A percentile compares a stretch with the other conserved stretches of the same genome.
Evolutionary conservation across 2,888 invertebrate genomes (phyloP).

Genomic region (Dusona sp.): DNA sequence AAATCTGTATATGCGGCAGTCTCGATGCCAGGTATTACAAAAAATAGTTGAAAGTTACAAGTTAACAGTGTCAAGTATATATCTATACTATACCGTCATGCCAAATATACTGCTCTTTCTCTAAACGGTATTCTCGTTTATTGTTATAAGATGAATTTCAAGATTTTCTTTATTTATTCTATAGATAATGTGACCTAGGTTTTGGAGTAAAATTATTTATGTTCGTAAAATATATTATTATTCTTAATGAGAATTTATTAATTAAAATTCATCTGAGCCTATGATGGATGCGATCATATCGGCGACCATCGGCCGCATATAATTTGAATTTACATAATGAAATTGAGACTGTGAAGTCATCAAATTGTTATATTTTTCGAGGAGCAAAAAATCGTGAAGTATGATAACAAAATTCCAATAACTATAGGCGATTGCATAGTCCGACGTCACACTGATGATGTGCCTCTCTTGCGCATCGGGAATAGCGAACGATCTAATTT

Average conservation of each 20-base stretch:
- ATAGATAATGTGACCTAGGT: no score
- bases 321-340: not conserved
- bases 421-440: constrained; percentile 57
- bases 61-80: no score
- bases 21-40: no score
- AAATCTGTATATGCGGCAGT: not conserved
- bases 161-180: not conserved
- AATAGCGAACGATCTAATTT: constrained; percentile 82
- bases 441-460: constrained; percentile 76
- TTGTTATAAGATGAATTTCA: not conserved
- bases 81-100: no score
- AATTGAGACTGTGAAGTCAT: not conserved
- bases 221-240: not conserved
- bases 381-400: not conserved
- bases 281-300: not conserved
- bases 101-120: not conserved
- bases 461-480: constrained; percentile 75
- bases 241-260: not conserved
- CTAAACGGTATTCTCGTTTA: not conserved
- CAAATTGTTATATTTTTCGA: not conserved
- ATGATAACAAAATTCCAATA: constrained; percentile 26
- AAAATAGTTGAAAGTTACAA: not conserved
- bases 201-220: no score
- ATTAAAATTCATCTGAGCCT: not conserved
- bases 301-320: not conserved